phyloP scores from a whole-genome alignment of 2,888 invertebrate species.

The Zaprionus bogoriensis region DNA sequence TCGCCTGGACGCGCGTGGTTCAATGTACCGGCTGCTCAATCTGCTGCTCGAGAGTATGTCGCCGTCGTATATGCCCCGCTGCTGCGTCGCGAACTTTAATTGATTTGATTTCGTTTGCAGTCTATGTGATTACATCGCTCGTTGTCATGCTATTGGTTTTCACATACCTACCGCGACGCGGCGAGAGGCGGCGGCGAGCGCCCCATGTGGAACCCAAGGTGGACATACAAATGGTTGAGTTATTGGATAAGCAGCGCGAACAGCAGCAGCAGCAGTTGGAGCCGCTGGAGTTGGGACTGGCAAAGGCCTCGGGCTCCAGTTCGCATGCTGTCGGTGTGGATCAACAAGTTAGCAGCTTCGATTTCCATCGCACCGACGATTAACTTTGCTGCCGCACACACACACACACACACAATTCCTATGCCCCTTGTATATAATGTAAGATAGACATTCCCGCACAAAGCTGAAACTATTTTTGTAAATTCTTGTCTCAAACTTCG shows the following conservation, averaged over 20 bases:
- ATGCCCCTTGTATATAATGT: background rate
- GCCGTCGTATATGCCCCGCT: background rate
- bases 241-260: constrained; percentile 6
- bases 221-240: constrained; percentile 35
- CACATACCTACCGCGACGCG: constrained; percentile 15
- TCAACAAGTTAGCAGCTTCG: constrained; percentile 36
- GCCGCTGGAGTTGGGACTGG: background rate
- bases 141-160: constrained; percentile 26
- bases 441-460: constrained; percentile 39
- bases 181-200: background rate
- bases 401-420: no score
- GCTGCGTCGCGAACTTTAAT: no score
- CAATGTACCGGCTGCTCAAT: constrained; percentile 36
- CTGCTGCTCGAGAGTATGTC: constrained; percentile 35
- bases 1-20: constrained; percentile 33
- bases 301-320: no score
- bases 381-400: background rate
- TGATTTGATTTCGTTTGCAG: constrained; percentile 13
- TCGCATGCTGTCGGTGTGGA: no score
- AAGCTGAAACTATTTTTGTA: background rate
- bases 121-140: constrained; percentile 40
- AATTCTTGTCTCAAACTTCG: constrained; percentile 26
- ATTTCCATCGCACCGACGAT: constrained; percentile 34
- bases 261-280: background rate
- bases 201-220: background rate